Base-by-base conservation (phyloP, 2,888 invertebrate species). In the Ptilodon capucinus region DNA sequence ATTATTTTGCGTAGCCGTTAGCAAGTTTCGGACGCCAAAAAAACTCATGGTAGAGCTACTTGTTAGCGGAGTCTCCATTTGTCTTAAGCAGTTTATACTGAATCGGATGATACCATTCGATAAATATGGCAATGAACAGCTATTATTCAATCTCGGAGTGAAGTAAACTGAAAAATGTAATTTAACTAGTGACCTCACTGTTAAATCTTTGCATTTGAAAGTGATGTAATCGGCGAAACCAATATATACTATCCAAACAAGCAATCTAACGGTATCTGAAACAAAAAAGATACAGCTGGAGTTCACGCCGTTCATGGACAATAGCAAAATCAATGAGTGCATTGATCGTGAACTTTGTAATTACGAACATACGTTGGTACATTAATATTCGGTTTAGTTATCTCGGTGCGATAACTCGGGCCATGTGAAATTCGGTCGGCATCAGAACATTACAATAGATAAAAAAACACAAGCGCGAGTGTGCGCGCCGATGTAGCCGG, bases 341-440 rank as follows among this genome's bases (percentile, higher is more conserved):
- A 60, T 62, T 62, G 57, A 62, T 70, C 65, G 56, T 43, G 13
- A 45, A 55, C 52, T 53, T 62, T 55, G 55, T 59, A 44, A 43
- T 55, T 57, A 44, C 30, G 25, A 42, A 49, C 45, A 47, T 53
- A 59, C 46, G 57, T n/a, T n/a, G n/a, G n/a, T 25, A 51, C 49
- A 42, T 58, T 46, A 60, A 52, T 47, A 39, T 55, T 56, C 46
- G 45, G 42, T 51, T 44, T 46, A 44, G 46, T 23, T 70, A 60
- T 69, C 48, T 58, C 46, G 40, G 19, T 16, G 21, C 21, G 72
- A 74, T 77, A 75, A 67, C 69, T 57, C 54, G 49, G 56, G 67
- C 61, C 66, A 70, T 71, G 68, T 71, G 68, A 69, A 71, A 66
- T 64, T 63, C 61, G 46, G 23, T 40, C 36, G 39, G 54, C 48